Percentiles rank a stretch among this genome's conserved stretches.
Conservation (phyloP, 2,888 invertebrate genomes). For the Philaethria dido region DNA sequence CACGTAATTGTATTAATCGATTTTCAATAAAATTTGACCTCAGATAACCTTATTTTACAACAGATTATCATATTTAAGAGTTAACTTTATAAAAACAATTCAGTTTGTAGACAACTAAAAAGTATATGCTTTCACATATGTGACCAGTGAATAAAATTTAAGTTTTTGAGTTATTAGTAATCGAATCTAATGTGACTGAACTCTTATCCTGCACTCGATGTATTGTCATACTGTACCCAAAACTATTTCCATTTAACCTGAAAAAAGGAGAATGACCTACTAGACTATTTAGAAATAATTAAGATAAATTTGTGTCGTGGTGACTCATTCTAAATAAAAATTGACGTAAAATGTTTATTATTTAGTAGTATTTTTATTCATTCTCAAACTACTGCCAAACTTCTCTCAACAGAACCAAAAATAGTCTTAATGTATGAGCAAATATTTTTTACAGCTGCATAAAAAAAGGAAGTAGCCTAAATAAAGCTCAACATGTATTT, state of each 20-base stretch:
- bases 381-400: conserved; percentile 31
- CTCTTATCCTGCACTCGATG: neutral
- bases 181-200: neutral
- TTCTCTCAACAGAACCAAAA: conserved; percentile 27
- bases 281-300: conserved; percentile 37
- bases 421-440: conserved; percentile 50
- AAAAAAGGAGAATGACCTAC: conserved; percentile 40
- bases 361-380: conserved; percentile 31
- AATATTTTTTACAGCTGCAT: conserved; percentile 55
- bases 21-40: neutral
- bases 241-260: conserved; percentile 35
- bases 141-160: neutral
- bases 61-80: neutral
- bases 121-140: neutral
- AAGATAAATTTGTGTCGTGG: conserved; percentile 25
- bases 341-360: conserved; percentile 22
- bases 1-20: neutral
- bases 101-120: neutral
- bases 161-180: neutral
- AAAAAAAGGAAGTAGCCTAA: conserved; percentile 70
- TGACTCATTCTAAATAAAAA: conserved; percentile 27
- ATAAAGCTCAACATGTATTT: conserved; percentile 80
- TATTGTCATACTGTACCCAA: conserved; percentile 5
- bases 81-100: neutral
- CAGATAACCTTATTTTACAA: neutral